Evolutionary conservation across 1,140 invertebrate genomes (phyloP), one percentile per base, ranked within the genome.

Genomic region (Hyles euphorbiae): DNA sequence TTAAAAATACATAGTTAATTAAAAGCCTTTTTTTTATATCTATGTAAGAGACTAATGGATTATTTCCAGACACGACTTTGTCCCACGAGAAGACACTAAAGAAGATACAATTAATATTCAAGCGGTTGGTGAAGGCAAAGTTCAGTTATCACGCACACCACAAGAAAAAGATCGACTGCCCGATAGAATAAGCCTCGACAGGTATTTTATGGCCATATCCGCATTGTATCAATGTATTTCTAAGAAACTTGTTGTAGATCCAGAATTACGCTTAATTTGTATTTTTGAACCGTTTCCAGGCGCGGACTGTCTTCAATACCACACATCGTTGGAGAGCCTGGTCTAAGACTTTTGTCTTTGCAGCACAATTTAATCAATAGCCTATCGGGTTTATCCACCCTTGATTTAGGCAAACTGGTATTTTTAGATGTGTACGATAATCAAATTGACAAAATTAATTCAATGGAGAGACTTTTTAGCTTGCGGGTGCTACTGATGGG

Each of bases 391-490:
- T 58, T 90, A 11, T 65, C 73, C 2, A 65, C 85, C 5, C 81
- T 87, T 49, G 91, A 91, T 60, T 91, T 97, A 56, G 93, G 92
- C 36, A 93, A 95, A 81, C 86, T 98, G 47, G 96, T 98, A 34
- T 98, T 98, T 77, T 91, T 98, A 49, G 97, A 98, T 84, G 89
- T 98, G 3, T 98, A 98, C 85, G 96, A 98, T 83, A 98, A 98
- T 89, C 95, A 97, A 83, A 93, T 98, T 45, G 96, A 97, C 60
- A 93, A 93, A 74, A 94, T 98, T 52, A 92, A 91, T 47, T 94
- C 92, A 60, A 88, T 98, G 40, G 93, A 94, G 63, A 89, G 91
- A 50, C 90, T 98, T 5, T 92, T 92, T 50, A 95, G 94, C 76
- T 89, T 98, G 7, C 89, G 96, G 68, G 96, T 98, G 4, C 89